Conservation (phyloP, 2,797 vertebrate species). For the Graptemys geographica region DNA sequence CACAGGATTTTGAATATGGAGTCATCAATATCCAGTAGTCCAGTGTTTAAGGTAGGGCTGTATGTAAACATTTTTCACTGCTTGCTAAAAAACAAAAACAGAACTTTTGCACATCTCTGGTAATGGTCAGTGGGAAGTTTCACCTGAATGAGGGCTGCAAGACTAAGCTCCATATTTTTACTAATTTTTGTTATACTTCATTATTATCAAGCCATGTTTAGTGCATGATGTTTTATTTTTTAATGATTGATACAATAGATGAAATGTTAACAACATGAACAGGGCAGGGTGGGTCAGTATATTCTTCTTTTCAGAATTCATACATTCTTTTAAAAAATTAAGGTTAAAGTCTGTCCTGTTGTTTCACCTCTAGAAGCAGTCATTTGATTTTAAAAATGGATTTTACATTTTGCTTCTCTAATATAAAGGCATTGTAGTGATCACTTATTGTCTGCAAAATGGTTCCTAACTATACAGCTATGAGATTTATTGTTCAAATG, state of each 20-base stretch:
- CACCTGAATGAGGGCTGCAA: not conserved
- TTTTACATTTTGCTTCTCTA: slow-evolving; percentile 39
- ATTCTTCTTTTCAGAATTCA: slow-evolving; percentile 45
- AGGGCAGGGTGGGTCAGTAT: slow-evolving; percentile 8
- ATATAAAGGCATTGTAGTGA: slow-evolving; percentile 28
- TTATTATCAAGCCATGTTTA: not conserved
- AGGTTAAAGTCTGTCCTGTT: slow-evolving; percentile 43
- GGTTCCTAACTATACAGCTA: slow-evolving; percentile 14
- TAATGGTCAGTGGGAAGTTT: not conserved
- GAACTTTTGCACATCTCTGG: not conserved
- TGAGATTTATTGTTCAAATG: slow-evolving; percentile 6
- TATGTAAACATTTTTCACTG: not conserved
- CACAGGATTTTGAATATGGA: not conserved
- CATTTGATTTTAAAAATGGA: slow-evolving; percentile 48
- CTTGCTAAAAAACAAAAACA: not conserved
- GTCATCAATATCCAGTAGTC: too few species aligned
- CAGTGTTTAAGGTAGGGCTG: not conserved
- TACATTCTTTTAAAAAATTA: slow-evolving; percentile 23
- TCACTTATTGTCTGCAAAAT: slow-evolving; percentile 2
- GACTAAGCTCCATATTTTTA: not conserved
- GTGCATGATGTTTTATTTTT: slow-evolving; percentile 34
- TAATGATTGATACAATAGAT: not conserved
- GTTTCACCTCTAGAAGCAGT: slow-evolving; percentile 34
- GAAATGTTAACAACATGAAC: slow-evolving; percentile 32
- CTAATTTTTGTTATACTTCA: slow-evolving; percentile 12